Evolutionary conservation across 1,140 invertebrate genomes (phyloP), one percentile per base, ranked within the genome.

Genomic region (Hylyphantes graminicola): DNA sequence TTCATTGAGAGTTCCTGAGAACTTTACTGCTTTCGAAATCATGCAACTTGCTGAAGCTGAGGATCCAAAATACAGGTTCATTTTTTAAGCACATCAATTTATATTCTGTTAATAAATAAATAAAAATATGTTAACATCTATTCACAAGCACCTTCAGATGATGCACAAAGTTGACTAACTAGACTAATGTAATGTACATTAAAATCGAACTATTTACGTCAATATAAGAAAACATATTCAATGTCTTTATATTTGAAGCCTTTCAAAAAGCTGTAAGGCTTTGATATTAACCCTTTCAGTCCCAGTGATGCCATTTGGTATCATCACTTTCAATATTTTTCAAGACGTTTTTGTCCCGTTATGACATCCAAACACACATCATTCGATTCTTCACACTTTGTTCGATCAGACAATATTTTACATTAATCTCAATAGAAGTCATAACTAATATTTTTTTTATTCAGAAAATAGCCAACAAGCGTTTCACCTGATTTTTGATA

Each of bases 21-120:
- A 79, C 63, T 64, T 1, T 15, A 68, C 77, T 13, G 77, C 64
- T 11, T 57, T 21, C 48, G 53, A 79, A 55, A 55, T 79, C 10
- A 67, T 79, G 77, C 64, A 79, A n/a, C 19, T 79, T 7, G 77
- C 77, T 13, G 51, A 50, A 68, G n/a, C 13, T 13, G 17, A 50
- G 5, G 77, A 79, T 57, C 8, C 63, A 2, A 79, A 79, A 70
- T 79, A 48, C 48, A 55, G 48, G 77, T 79, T 51, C 48, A 8
- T 50, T 6, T 15, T 65, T 65, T 48, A 61, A 12, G 1, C 17
- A 15, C 2, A 15, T 61, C 17, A 61, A 61, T 61, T 15, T 61
- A 61, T 61, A 61, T 61, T 61, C 1, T 61, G 57, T 15, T 6
- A 6, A 15, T 61, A 61, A 15, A 61, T 61, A 61, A 61, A 15